Base-by-base conservation (phyloP, 2,888 invertebrate species). In the Neoascia interrupta region DNA sequence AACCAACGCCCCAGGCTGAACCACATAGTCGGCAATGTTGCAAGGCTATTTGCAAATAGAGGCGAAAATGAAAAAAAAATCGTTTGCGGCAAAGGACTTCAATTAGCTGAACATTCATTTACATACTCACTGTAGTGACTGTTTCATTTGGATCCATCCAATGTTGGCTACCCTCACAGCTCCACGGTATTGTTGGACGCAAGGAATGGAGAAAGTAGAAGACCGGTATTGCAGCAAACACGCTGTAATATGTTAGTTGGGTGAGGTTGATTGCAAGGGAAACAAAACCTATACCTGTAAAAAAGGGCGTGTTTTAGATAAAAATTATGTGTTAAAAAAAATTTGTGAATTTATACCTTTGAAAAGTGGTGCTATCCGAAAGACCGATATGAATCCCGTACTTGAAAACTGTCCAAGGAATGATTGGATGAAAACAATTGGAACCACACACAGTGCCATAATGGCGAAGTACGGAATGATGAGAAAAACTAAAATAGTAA, bases 331-430 rank as follows among this genome's bases (percentile, higher is more conserved):
- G n/a, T n/a, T n/a, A n/a, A n/a, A n/a, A n/a, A n/a, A n/a, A n/a
- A n/a, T n/a, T n/a, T n/a, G 3, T 6, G 10, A 1, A 5, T 13
- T 15, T 15, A 1, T 89, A 95, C 96, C 97, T 93, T 97, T 97
- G 87, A 97, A 95, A 49, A 96, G 89, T 1, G 96, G 96, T 68
- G 93, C 92, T 81, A 95, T 92, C 82, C 93, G 93, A 90, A 96
- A 96, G 53, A 95, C 91, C 6, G 94, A 93, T 83, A 96, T 92
- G 81, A 94, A 95, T 82, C 96, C 95, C 47, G 93, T 93, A 83
- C 94, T 94, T 19, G 94, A 91, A 87, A 96, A 95, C 86, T 97
- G 97, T 26, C 97, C 97, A 84, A 97, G 90, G n/a, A 94, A 93
- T 0, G 95, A 93, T 88, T 97, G 97, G 90, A 97, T 90, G 85